Conservation (phyloP, 23 tunicate genomes). For the Clavelina lepadiformis region DNA sequence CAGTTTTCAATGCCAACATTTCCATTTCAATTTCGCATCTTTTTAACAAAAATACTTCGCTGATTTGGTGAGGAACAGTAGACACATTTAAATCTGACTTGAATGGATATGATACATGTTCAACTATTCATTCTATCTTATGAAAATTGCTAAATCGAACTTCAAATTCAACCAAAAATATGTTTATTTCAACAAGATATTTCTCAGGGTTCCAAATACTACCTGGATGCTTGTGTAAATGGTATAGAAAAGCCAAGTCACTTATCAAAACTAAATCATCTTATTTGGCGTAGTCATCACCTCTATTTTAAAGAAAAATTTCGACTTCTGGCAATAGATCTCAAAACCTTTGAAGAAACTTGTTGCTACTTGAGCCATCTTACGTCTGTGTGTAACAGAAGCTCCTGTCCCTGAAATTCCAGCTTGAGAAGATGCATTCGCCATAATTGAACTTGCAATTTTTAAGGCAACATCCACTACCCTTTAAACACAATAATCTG, state of each 20-base stretch:
- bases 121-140: slow-evolving; percentile 4
- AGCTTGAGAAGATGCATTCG: slow-evolving; percentile 12
- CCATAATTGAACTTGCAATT: slow-evolving; percentile 14
- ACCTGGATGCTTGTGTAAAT: no score
- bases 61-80: slow-evolving; percentile 10
- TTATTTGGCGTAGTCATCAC: background rate
- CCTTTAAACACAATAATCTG: slow-evolving; percentile 15
- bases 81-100: slow-evolving; percentile 22
- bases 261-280: slow-evolving; percentile 12
- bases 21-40: slow-evolving; percentile 20
- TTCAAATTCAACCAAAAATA: slow-evolving; percentile 4
- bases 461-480: slow-evolving; percentile 20
- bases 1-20: slow-evolving; percentile 25
- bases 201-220: no score
- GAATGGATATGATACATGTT: slow-evolving; percentile 21
- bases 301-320: slow-evolving; percentile 1
- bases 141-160: slow-evolving; percentile 4
- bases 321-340: background rate
- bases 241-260: no score
- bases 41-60: slow-evolving; percentile 16
- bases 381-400: slow-evolving; percentile 23
- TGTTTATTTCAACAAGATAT: slow-evolving; percentile 8
- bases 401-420: slow-evolving; percentile 17
- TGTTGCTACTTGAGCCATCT: slow-evolving; percentile 17
- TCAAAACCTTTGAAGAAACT: background rate